Evolutionary conservation across 2,113 vertebrate genomes (phyloP), one percentile per base, ranked within the genome.

Genomic region (Hoplias malabaricus): DNA sequence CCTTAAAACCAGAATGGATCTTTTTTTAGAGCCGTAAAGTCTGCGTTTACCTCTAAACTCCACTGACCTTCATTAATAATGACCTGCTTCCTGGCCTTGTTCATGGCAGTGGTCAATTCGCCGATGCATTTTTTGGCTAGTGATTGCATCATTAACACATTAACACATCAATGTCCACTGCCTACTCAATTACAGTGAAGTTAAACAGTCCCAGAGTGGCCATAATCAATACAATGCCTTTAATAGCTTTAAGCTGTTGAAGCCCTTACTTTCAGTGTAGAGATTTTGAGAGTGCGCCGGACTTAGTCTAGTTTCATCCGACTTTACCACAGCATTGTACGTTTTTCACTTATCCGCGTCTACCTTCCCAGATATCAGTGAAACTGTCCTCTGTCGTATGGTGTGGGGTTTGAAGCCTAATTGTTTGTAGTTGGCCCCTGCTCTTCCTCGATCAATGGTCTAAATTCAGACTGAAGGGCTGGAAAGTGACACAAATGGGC

Each of bases 401-500:
- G 23, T 36, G 19, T 50, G n/a, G 7, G 50, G 21, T 5, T 61
- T 29, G 29, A 31, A 59, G 36, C 25, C 31, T 82, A 84, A 78
- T 78, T 29, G 33, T 23, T n/a, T 38, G 72, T 66, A 65, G 61
- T 40, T 77, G 72, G 75, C 48, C 83, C 42, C 71, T 82, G 77
- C 57, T 53, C 59, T 72, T 42, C 76, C 78, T n/a, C n/a, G 76
- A 83, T 81, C 80, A 62, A 79, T 84, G 71, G 65, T 69, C 34
- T 23, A 74, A 76, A 78, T 48, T 38, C 62, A 63, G 69, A 40
- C 75, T 29, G 85, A 73, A 83, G 68, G 75, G 66, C 76, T 38
- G 53, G 36, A 8, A 25, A 25, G 48, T 42, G 42, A 61, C 36
- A 43, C 19, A 14, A 54, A 2, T 16, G 13, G 31, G 27, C 56